Evolutionary conservation across 1,140 invertebrate species (phyloP).

Genomic region (Drosophila aff.): DNA sequence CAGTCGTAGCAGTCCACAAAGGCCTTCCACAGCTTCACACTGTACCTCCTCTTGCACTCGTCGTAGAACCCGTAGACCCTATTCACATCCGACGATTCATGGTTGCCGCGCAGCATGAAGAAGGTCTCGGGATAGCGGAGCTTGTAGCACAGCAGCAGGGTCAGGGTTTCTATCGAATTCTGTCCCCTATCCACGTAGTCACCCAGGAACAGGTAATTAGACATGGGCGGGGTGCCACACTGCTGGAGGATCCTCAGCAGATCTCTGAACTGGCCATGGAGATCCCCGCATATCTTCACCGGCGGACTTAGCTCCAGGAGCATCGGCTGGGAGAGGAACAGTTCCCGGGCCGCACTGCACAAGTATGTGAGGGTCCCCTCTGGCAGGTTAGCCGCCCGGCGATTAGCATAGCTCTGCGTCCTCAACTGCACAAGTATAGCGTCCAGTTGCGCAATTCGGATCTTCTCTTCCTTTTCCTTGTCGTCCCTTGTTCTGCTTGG

Average conservation of each 20-base stretch:
- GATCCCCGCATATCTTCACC: constrained; percentile 48
- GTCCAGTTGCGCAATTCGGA: constrained; percentile 11
- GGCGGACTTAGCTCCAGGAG: constrained; percentile 39
- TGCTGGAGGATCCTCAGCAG: constrained; percentile 41
- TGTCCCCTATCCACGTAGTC: constrained; percentile 48
- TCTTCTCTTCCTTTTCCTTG: constrained; percentile 7
- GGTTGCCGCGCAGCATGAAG: constrained; percentile 85
- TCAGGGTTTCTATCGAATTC: constrained; percentile 31
- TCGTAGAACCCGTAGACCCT: constrained; percentile 44
- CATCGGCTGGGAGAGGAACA: constrained; percentile 46
- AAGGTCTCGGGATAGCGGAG: constrained; percentile 37
- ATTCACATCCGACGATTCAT: constrained; percentile 89
- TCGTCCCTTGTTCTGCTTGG: neutral
- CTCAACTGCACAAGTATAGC: constrained; percentile 12
- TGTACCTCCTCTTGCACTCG: constrained; percentile 49
- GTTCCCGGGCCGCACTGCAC: neutral
- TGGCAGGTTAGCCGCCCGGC: neutral
- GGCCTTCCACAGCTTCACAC: constrained; percentile 61
- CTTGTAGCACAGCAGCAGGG: constrained; percentile 38
- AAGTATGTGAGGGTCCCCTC: constrained; percentile 8
- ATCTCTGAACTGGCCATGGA: constrained; percentile 42
- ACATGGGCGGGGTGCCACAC: constrained; percentile 21
- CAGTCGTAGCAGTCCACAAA: constrained; percentile 92
- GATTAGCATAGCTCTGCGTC: neutral
- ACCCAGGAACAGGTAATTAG: constrained; percentile 46